These are phyloP conservation scores for Geodia barretti DNA, from an alignment of 37 sponge, comb jelly and placozoan species.

Conservation along the genomic window DNA sequence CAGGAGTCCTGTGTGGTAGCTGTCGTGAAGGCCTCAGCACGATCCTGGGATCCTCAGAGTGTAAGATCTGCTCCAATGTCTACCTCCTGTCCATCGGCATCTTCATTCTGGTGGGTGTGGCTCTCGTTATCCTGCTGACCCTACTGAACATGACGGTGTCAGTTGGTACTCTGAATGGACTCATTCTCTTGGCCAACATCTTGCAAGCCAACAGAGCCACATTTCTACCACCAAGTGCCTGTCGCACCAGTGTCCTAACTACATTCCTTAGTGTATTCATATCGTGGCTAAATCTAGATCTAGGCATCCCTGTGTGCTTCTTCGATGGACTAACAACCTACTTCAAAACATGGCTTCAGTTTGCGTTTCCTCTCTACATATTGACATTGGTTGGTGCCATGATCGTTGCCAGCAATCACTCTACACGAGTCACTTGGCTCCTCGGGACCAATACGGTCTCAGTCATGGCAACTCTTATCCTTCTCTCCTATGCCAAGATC, in stretches of 20 bases:
- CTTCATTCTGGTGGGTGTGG: background rate
- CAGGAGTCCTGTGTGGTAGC: slow-evolving; percentile 8
- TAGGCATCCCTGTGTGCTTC: background rate
- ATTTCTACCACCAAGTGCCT: background rate
- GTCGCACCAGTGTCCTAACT: no score
- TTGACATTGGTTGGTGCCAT: background rate
- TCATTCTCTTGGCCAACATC: slow-evolving; percentile 10
- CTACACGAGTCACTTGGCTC: background rate
- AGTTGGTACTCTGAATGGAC: slow-evolving; percentile 14
- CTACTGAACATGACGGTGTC: background rate
- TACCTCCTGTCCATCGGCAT: background rate
- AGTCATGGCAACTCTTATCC: slow-evolving; percentile 10
- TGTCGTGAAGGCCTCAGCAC: background rate
- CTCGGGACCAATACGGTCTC: slow-evolving; percentile 1
- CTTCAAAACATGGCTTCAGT: slow-evolving; percentile 9
- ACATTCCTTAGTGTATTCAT: no score
- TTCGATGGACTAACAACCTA: background rate
- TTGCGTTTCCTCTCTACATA: slow-evolving; percentile 15
- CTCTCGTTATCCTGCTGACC: background rate
- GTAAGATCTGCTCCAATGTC: background rate
- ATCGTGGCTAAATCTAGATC: slow-evolving; percentile 12
- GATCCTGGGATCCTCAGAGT: background rate
- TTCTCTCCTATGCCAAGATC: slow-evolving; percentile 22
- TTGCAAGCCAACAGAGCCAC: background rate
- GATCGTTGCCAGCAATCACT: background rate